Percentiles rank a stretch among this genome's conserved stretches.
Conservation (phyloP, 37 sponge, comb jelly and placozoan genomes). For the Oopsacas minuta region DNA sequence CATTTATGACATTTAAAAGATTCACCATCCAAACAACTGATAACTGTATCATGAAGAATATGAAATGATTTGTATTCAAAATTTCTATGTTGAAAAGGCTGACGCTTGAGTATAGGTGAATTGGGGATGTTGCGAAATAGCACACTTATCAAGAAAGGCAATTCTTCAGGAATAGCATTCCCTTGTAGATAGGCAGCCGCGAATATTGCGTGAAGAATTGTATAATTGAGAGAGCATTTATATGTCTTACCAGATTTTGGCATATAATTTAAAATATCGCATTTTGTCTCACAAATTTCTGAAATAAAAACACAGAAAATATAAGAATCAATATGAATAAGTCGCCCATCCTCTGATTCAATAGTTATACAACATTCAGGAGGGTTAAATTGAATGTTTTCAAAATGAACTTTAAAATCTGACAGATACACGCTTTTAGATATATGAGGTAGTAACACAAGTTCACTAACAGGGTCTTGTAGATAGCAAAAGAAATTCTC, state of each 20-base stretch:
- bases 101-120: neutral
- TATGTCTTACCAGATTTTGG: neutral
- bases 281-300: neutral
- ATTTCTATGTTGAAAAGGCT: neutral
- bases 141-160: neutral
- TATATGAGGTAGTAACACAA: neutral
- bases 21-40: neutral
- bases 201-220: neutral
- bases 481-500: neutral
- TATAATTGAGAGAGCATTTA: neutral
- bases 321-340: neutral
- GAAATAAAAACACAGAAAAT: neutral
- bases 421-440: neutral
- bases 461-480: neutral
- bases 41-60: neutral
- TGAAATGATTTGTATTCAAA: neutral
- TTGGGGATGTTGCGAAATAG: neutral
- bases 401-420: neutral
- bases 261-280: neutral
- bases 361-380: neutral
- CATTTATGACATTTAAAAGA: constrained; percentile 6
- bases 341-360: neutral
- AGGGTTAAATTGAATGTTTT: neutral
- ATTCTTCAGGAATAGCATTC: neutral
- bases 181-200: neutral